A percentile compares a stretch with the other conserved stretches of the same genome.
phyloP scores from a whole-genome alignment of 1,140 invertebrate genomes.

The Aphelenchoides avenae region DNA sequence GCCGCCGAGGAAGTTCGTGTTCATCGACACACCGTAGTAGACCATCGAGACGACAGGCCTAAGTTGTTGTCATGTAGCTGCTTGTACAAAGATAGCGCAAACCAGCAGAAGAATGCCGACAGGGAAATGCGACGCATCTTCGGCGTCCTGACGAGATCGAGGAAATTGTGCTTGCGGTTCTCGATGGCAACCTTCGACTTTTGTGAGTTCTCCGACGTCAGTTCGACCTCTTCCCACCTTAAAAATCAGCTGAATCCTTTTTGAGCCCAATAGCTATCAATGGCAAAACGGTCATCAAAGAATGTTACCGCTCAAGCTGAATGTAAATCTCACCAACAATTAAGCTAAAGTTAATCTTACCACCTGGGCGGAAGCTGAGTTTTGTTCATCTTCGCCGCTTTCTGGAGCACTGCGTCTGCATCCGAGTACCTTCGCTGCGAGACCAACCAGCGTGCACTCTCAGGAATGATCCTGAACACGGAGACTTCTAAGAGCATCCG shows the following conservation, averaged over 20 bases:
- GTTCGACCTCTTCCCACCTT: too few relatives aligned
- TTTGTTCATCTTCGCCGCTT: constrained; percentile 55
- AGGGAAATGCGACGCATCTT: constrained; percentile 44
- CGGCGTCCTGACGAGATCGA: constrained; percentile 53
- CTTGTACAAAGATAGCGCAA: neutral
- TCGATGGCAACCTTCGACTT: constrained; percentile 6
- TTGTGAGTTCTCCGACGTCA: neutral
- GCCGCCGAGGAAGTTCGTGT: constrained; percentile 56
- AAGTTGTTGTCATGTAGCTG: neutral
- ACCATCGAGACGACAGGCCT: constrained; percentile 59
- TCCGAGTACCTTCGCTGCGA: constrained; percentile 56
- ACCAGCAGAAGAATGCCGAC: constrained; percentile 40
- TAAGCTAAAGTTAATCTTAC: constrained; percentile 53
- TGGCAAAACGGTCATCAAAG: too few relatives aligned
- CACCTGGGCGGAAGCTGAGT: constrained; percentile 49
- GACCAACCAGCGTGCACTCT: constrained; percentile 60
- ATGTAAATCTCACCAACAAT: constrained; percentile 35
- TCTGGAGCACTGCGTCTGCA: constrained; percentile 53
- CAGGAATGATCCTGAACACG: constrained; percentile 58
- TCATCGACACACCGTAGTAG: constrained; percentile 60
- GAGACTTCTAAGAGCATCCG: constrained; percentile 12
- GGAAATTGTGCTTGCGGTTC: constrained; percentile 36
- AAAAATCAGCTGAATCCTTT: too few relatives aligned
- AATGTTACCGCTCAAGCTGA: too few relatives aligned
- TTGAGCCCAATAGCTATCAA: too few relatives aligned